Conservation (phyloP, 2,888 invertebrate genomes). For the Amaurobius ferox region DNA sequence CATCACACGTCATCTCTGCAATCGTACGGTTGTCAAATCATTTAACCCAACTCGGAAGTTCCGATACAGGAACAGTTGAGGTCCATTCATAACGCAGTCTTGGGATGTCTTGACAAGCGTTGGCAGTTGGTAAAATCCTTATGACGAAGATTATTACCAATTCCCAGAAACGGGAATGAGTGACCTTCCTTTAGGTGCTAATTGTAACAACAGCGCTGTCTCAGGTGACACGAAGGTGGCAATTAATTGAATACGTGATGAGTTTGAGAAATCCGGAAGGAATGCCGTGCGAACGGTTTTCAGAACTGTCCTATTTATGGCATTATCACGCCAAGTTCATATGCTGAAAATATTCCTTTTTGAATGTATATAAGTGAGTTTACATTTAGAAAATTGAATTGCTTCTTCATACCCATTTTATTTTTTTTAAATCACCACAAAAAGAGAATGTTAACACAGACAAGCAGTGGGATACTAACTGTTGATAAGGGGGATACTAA, state of each 20-base stretch:
- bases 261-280: not conserved
- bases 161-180: not conserved
- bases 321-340: too few relatives aligned
- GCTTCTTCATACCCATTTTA: too few relatives aligned
- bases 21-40: slow-evolving; percentile 1
- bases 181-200: not conserved
- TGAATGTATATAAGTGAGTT: too few relatives aligned
- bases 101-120: not conserved
- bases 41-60: not conserved
- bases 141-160: not conserved
- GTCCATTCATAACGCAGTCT: not conserved
- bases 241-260: not conserved
- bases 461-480: too few relatives aligned
- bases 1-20: not conserved
- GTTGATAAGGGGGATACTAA: too few relatives aligned
- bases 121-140: not conserved
- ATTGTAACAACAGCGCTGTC: not conserved
- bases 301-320: too few relatives aligned
- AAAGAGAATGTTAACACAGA: too few relatives aligned
- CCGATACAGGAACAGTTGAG: not conserved
- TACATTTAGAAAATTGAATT: too few relatives aligned
- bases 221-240: slow-evolving; percentile 1
- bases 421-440: too few relatives aligned
- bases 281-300: too few relatives aligned
- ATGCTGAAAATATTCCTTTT: too few relatives aligned